A percentile compares a stretch with the other conserved stretches of the same genome.
These are phyloP conservation scores for Dasypus novemcinctus DNA, from an alignment of 2,113 vertebrate genomes.

Conservation along the genomic window DNA sequence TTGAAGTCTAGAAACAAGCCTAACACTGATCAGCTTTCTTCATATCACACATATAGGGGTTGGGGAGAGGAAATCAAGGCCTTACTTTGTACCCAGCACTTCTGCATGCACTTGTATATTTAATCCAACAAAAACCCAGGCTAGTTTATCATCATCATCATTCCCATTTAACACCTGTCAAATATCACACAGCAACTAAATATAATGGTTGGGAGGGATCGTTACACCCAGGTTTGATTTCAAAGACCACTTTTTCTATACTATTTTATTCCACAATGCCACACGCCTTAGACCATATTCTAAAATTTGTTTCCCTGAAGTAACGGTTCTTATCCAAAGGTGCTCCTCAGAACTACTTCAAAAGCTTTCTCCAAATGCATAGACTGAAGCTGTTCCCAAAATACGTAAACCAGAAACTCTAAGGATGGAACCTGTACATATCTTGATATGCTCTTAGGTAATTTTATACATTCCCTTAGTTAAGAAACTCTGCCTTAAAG, in stretches of 20 bases:
- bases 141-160: not conserved
- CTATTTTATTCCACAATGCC: not conserved
- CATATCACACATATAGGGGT: not conserved
- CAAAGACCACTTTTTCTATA: not conserved
- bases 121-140: conserved; percentile 3
- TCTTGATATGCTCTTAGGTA: conserved; percentile 5
- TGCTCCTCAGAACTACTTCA: conserved; percentile 8
- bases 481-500: conserved; percentile 46
- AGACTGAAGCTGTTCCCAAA: not conserved
- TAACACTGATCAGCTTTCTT: not conserved
- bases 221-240: not conserved
- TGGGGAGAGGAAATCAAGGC: not conserved
- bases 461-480: not conserved
- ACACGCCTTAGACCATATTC: not conserved
- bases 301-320: not conserved
- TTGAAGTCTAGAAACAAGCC: not conserved
- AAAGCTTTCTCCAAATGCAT: not conserved
- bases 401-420: not conserved
- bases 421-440: not conserved
- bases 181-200: not conserved
- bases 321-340: conserved; percentile 2
- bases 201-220: not conserved
- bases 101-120: not conserved
- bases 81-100: not conserved
- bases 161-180: not conserved